Evolutionary conservation across 1,140 invertebrate species (phyloP), one percentile per base, ranked within the genome.

Genomic region (Phymastichus coffea): DNA sequence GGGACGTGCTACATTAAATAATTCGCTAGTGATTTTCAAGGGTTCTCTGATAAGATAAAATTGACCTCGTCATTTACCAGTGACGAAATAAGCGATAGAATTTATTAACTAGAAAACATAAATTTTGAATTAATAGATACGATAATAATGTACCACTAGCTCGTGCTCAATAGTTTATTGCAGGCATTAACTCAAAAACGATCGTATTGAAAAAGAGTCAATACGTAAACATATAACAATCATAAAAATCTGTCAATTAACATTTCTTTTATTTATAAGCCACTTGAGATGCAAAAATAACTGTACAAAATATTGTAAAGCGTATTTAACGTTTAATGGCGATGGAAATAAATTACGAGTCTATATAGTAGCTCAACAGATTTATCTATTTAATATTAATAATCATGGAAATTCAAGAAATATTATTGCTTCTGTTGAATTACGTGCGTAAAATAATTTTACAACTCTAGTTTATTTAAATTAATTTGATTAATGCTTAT

Each of bases 281-380:
- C 91, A 93, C 74, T 76, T 94, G 17, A 88, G 83, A 66, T 75
- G 82, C 57, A 66, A 74, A 22, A 82, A 83, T 63, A 83, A 76
- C 66, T 78, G 78, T 60, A 76, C 83, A 67, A 85, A 75, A 62
- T 77, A 88, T 52, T 88, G 93, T 0, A 87, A 92, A 0, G 98
- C 95, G 0, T 97, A 97, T 78, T 78, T 98, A 2, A 89, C 93
- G 0, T 99, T 97, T 77, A 93, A 91, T 73, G 83, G 89, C n/a
- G 87, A 91, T 74, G 95, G 95, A 4, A 88, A 86, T 30, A 94
- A 98, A 73, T 80, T 99, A 38, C 82, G 98, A 9, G 95, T 95
- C 4, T 98, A 98, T 78, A 85, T 98, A 69, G 94, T 95, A 15
- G 92, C 92, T 14, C 95, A 98, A 78, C 95, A 98, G 73, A 90